Percentiles rank a stretch among this genome's conserved stretches.
Conservation (phyloP, 2,888 invertebrate species). For the Monopis laevigella region DNA sequence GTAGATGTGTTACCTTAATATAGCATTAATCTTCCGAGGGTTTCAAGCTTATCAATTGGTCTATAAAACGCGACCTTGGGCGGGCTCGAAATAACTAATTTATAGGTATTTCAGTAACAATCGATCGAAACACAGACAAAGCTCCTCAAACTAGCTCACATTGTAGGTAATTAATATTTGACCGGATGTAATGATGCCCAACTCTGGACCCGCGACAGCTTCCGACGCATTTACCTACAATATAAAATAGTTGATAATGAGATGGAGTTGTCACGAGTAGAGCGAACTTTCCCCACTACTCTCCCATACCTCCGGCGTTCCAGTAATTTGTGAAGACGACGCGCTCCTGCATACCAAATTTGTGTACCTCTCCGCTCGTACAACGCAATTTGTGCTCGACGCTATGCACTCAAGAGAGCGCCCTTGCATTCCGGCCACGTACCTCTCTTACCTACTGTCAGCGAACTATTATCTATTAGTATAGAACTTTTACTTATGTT, state of each 20-base stretch:
- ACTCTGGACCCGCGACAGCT: slow-evolving; percentile 15
- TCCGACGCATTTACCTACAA: slow-evolving; percentile 18
- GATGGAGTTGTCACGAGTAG: too few relatives aligned
- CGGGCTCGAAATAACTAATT: slow-evolving; percentile 35
- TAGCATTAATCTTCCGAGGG: slow-evolving; percentile 21
- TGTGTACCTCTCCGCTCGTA: slow-evolving; percentile 15
- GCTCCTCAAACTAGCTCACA: slow-evolving; percentile 28
- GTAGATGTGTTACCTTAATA: background rate
- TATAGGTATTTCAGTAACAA: slow-evolving; percentile 24
- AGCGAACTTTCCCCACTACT: too few relatives aligned
- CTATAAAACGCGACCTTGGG: slow-evolving; percentile 25
- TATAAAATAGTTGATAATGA: too few relatives aligned
- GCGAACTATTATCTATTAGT: background rate
- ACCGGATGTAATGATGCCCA: slow-evolving; percentile 26
- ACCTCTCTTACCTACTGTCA: slow-evolving; percentile 8
- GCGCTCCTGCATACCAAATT: slow-evolving; percentile 34
- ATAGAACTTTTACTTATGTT: too few relatives aligned
- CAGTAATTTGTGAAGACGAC: slow-evolving; percentile 33
- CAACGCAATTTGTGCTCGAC: slow-evolving; percentile 25
- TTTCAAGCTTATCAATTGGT: slow-evolving; percentile 13
- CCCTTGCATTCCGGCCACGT: slow-evolving; percentile 19
- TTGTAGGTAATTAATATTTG: slow-evolving; percentile 38
- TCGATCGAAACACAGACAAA: slow-evolving; percentile 35
- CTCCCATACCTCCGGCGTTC: too few relatives aligned
- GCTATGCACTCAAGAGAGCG: slow-evolving; percentile 28